phyloP scores from a whole-genome alignment of 1,140 invertebrate genomes.

The Acromyrmex charruanus region DNA sequence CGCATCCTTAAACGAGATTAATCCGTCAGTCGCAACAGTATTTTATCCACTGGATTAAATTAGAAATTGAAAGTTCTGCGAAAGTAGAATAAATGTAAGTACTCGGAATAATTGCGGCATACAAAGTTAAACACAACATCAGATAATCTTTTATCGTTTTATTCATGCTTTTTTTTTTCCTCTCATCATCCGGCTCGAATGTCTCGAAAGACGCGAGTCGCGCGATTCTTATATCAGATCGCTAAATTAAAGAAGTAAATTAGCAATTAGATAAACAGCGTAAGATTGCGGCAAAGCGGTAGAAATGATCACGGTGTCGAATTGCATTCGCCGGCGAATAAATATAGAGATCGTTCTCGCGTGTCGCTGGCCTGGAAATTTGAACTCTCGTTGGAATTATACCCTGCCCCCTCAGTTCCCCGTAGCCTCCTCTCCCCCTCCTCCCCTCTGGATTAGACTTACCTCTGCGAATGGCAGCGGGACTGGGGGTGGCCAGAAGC shows the following conservation, averaged over 20 bases:
- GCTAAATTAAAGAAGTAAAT: background rate
- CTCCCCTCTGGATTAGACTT: constrained; percentile 62
- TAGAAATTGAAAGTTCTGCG: background rate
- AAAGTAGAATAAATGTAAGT: background rate
- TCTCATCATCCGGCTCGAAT: background rate
- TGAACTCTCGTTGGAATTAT: constrained; percentile 51
- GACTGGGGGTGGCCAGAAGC: constrained; percentile 83
- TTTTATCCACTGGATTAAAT: constrained; percentile 12
- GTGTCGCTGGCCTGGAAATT: constrained; percentile 54
- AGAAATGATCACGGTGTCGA: constrained; percentile 32
- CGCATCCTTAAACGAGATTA: background rate
- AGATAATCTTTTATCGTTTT: background rate
- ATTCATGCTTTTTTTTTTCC: too few species aligned
- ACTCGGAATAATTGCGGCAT: background rate
- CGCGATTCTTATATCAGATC: background rate
- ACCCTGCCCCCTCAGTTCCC: background rate
- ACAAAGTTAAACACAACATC: background rate
- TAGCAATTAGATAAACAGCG: background rate
- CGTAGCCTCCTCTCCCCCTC: background rate
- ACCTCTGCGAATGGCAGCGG: constrained; percentile 84
- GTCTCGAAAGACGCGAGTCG: background rate
- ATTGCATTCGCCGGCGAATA: constrained; percentile 4
- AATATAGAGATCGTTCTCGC: constrained; percentile 36
- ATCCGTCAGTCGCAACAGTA: background rate
- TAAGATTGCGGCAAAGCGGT: background rate